phyloP scores from a whole-genome alignment of 35 echinoderm and acorn worm species.

The Eucidaris tribuloides region DNA sequence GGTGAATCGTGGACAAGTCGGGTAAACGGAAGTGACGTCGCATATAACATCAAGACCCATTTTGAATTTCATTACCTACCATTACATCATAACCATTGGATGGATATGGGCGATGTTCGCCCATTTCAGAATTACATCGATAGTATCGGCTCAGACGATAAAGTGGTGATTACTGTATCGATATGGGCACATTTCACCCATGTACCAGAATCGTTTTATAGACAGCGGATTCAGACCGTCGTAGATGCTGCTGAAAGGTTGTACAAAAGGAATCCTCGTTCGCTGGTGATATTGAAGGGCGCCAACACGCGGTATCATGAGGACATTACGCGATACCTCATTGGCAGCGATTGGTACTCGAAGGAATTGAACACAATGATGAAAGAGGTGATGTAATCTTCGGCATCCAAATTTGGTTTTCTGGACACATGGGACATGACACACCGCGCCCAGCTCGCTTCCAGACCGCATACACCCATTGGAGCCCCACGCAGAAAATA shows the following conservation, averaged over 20 bases:
- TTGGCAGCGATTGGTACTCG: not conserved
- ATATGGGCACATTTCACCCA: not conserved
- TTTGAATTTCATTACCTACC: not conserved
- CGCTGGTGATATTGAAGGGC: conserved; percentile 7
- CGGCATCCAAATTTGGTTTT: not conserved
- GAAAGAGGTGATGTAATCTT: not conserved
- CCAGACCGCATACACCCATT: not conserved
- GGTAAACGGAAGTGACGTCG: not conserved
- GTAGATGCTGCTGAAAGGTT: not conserved
- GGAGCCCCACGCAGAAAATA: not conserved
- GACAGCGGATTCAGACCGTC: not conserved
- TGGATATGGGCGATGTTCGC: not conserved
- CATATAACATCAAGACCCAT: not conserved
- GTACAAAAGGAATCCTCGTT: not conserved
- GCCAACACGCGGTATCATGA: not conserved
- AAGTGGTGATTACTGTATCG: not conserved
- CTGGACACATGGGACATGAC: not conserved
- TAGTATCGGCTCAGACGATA: not conserved
- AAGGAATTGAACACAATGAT: not conserved
- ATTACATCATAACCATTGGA: not conserved
- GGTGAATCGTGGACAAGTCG: not conserved
- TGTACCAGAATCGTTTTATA: not conserved
- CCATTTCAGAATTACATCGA: not conserved
- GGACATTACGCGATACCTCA: not conserved
- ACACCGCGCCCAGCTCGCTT: not conserved